phyloP scores from a whole-genome alignment of 2,113 vertebrate species.

The Callospermophilus lateralis region DNA sequence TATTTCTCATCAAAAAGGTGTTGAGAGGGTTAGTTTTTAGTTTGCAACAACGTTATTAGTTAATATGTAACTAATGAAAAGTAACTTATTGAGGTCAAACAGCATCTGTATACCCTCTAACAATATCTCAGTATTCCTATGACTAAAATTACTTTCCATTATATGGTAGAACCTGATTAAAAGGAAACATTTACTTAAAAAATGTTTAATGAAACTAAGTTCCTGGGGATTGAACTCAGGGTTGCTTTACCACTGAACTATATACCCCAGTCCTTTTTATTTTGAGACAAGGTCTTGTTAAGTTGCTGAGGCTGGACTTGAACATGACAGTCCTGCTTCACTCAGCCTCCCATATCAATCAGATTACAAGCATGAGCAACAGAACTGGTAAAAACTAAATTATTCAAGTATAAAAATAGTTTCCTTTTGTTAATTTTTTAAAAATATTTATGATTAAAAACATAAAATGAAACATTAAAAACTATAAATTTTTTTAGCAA shows the following conservation, averaged over 20 bases:
- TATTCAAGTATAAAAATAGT: conserved; percentile 23
- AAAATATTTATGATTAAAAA: conserved; percentile 49
- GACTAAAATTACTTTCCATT: background rate
- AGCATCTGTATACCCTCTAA: background rate
- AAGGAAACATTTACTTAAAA: background rate
- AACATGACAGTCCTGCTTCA: too few species aligned
- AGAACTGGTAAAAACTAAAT: background rate
- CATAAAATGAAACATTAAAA: background rate
- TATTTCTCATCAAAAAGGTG: background rate
- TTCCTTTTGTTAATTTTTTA: conserved; percentile 13
- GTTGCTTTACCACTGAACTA: too few species aligned
- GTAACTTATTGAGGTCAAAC: background rate
- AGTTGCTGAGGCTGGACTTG: too few species aligned
- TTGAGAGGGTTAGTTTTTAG: background rate
- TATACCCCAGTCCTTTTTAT: too few species aligned
- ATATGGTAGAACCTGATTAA: background rate
- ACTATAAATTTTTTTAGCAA: background rate
- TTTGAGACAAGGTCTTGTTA: too few species aligned
- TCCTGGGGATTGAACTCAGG: too few species aligned
- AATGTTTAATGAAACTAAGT: background rate
- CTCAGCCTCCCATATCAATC: too few species aligned
- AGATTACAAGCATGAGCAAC: too few species aligned
- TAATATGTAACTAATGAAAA: background rate
- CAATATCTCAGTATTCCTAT: background rate
- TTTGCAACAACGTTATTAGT: background rate